Evolutionary conservation across 2,113 vertebrate genomes (phyloP).

Genomic region (Plectropomus leopardus): DNA sequence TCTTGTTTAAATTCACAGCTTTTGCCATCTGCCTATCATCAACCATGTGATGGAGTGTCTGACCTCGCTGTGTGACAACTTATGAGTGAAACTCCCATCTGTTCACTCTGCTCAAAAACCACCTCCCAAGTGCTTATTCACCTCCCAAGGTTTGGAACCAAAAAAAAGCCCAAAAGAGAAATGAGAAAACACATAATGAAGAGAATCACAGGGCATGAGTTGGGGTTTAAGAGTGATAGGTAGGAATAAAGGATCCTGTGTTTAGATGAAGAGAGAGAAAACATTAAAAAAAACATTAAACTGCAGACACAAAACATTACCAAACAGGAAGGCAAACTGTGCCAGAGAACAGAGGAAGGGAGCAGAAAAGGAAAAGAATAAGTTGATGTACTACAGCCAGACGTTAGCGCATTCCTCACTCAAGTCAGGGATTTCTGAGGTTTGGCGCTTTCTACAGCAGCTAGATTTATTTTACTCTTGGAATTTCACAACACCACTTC

Average conservation of each 20-base stretch:
- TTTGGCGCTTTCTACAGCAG: constrained; percentile 74
- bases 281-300: background rate
- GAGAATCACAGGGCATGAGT: background rate
- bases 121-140: constrained; percentile 14
- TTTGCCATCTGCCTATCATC: constrained; percentile 48
- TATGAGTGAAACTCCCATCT: constrained; percentile 43
- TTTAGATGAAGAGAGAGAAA: constrained; percentile 27
- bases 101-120: constrained; percentile 36
- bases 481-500: constrained; percentile 58
- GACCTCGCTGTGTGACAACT: constrained; percentile 41
- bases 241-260: constrained; percentile 28
- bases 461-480: constrained; percentile 75
- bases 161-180: constrained; percentile 5
- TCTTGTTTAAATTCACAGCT: constrained; percentile 14
- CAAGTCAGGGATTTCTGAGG: constrained; percentile 75
- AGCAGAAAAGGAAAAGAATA: constrained; percentile 40
- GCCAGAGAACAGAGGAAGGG: constrained; percentile 18
- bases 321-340: constrained; percentile 51
- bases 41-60: constrained; percentile 19
- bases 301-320: constrained; percentile 24
- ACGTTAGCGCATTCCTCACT: constrained; percentile 67
- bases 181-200: constrained; percentile 11
- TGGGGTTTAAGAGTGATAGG: constrained; percentile 13
- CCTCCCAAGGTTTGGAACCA: constrained; percentile 13
- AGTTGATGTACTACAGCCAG: constrained; percentile 53